Conservation (phyloP, 2,113 vertebrate species). For the Mirza zaza region DNA sequence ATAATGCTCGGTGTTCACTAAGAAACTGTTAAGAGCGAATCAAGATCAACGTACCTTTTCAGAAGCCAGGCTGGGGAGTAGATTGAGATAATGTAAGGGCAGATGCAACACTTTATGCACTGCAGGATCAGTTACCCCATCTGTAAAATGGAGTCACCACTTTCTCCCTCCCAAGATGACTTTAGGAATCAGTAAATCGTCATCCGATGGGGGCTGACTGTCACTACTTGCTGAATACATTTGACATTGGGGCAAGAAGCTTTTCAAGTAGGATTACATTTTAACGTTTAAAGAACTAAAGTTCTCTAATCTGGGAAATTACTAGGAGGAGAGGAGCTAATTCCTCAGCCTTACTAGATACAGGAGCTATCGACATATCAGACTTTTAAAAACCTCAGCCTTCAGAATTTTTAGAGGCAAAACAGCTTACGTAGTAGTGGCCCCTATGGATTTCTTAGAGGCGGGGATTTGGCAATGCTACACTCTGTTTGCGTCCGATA, state of each 20-base stretch:
- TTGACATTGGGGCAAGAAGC: background rate
- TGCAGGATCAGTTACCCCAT: background rate
- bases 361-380: background rate
- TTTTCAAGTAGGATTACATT: background rate
- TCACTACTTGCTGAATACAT: background rate
- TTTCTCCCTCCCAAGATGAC: background rate
- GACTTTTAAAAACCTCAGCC: background rate
- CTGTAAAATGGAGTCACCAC: background rate
- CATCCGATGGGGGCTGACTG: background rate
- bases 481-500: background rate
- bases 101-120: fast-evolving
- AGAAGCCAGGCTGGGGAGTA: background rate
- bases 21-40: background rate
- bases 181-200: background rate
- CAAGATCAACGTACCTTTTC: background rate
- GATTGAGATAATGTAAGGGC: background rate
- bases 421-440: background rate
- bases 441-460: background rate
- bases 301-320: background rate
- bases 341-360: background rate
- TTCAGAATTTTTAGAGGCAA: background rate
- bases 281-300: background rate
- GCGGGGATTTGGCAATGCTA: background rate
- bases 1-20: background rate
- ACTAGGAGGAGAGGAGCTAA: background rate